Evolutionary conservation across 2,113 vertebrate genomes (phyloP).

Genomic region (Gulo gulo): DNA sequence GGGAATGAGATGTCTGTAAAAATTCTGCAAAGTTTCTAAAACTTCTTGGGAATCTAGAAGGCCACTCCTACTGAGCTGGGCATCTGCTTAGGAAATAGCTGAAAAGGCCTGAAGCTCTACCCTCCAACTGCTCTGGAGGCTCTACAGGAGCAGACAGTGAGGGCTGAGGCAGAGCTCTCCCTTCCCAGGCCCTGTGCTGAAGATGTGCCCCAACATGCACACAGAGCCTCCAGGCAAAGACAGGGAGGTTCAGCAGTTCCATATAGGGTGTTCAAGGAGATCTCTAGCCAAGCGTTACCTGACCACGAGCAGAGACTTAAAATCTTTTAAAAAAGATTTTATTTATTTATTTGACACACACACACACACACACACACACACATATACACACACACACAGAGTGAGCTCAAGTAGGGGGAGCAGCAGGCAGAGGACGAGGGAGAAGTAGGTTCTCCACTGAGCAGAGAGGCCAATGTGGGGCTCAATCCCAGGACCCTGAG

Average conservation of each 20-base stretch:
- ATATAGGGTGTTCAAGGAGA: neutral
- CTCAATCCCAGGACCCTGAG: too few relatives aligned
- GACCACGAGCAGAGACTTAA: neutral
- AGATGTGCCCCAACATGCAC: neutral
- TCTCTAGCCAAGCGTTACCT: neutral
- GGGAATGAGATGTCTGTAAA: neutral
- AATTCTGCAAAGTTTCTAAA: neutral
- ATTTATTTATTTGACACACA: too few relatives aligned
- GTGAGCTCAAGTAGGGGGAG: too few relatives aligned
- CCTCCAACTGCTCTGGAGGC: neutral
- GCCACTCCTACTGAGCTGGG: neutral
- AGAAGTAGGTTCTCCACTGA: too few relatives aligned
- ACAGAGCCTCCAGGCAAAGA: neutral
- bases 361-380: too few relatives aligned
- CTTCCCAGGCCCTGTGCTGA: too few relatives aligned
- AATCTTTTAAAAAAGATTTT: too few relatives aligned
- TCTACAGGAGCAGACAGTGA: neutral
- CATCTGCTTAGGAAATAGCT: neutral
- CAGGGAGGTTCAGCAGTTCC: neutral
- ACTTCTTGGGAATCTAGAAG: neutral
- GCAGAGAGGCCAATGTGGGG: too few relatives aligned
- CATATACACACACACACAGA: too few relatives aligned
- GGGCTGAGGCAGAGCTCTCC: neutral
- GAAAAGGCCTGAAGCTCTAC: neutral
- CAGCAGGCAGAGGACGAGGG: too few relatives aligned